Conservation (phyloP, 2,113 vertebrate species). For the Porphyrio hochstetteri region DNA sequence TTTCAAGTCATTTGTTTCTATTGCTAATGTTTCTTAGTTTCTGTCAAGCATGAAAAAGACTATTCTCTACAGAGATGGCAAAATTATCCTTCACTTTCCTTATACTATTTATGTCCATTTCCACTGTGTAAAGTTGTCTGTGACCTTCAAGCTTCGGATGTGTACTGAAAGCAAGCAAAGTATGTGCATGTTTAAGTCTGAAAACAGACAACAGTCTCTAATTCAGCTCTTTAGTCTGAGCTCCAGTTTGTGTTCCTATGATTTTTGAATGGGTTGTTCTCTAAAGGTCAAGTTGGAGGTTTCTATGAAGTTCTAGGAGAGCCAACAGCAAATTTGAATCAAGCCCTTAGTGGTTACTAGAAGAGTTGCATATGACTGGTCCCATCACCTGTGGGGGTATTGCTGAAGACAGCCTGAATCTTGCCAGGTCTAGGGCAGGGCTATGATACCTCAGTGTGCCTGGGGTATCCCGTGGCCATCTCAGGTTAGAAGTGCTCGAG, state of each 20-base stretch:
- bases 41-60: neutral
- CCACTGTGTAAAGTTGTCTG: neutral
- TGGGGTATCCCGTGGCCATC: neutral
- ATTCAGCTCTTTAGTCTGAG: neutral
- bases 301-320: neutral
- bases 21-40: neutral
- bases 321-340: neutral
- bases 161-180: neutral
- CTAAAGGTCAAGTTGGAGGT: neutral
- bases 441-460: neutral
- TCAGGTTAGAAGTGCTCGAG: neutral
- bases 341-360: neutral
- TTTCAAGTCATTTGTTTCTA: neutral
- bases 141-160: neutral
- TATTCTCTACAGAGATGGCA: neutral
- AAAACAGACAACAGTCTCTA: neutral
- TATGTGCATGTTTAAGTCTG: neutral
- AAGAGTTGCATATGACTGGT: neutral
- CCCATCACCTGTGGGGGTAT: neutral
- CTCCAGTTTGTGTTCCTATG: neutral
- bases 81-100: neutral
- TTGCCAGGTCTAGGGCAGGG: neutral
- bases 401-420: neutral
- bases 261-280: neutral
- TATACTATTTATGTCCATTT: neutral